Evolutionary conservation across 2,888 invertebrate genomes (phyloP).

Genomic region (Corbicula japonica): DNA sequence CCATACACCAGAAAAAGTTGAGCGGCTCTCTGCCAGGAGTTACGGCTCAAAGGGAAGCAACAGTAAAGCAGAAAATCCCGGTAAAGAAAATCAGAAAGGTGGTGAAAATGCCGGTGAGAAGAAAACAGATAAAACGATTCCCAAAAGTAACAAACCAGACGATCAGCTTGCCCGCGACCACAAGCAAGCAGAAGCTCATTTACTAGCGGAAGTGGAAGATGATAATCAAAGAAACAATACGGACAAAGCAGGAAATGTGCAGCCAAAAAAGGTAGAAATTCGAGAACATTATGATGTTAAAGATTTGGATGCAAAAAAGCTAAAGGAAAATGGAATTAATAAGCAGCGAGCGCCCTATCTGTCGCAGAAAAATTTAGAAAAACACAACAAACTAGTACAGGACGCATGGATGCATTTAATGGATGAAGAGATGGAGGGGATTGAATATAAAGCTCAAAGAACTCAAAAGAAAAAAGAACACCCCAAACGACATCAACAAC

Average conservation of each 20-base stretch:
- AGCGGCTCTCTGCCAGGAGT: neutral
- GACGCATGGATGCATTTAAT: conserved; percentile 26
- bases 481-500: conserved; percentile 6
- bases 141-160: too few relatives aligned
- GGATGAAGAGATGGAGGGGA: conserved; percentile 13
- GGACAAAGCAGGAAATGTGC: neutral
- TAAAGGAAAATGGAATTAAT: neutral
- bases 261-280: too few relatives aligned
- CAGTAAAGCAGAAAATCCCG: neutral
- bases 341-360: conserved; percentile 25
- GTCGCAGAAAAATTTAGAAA: conserved; percentile 42
- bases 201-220: neutral
- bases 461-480: conserved; percentile 3
- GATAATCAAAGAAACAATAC: neutral
- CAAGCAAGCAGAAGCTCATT: neutral
- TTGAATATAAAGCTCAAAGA: neutral
- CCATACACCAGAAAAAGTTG: conserved; percentile 11
- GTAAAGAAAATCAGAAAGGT: conserved; percentile 1
- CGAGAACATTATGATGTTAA: too few relatives aligned
- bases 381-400: conserved; percentile 28
- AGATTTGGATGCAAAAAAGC: too few relatives aligned
- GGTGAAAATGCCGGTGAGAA: neutral
- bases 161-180: neutral
- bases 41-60: conserved; percentile 1
- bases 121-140: neutral